phyloP scores from a whole-genome alignment of 2,888 invertebrate species.

The Ametastegia equiseti region DNA sequence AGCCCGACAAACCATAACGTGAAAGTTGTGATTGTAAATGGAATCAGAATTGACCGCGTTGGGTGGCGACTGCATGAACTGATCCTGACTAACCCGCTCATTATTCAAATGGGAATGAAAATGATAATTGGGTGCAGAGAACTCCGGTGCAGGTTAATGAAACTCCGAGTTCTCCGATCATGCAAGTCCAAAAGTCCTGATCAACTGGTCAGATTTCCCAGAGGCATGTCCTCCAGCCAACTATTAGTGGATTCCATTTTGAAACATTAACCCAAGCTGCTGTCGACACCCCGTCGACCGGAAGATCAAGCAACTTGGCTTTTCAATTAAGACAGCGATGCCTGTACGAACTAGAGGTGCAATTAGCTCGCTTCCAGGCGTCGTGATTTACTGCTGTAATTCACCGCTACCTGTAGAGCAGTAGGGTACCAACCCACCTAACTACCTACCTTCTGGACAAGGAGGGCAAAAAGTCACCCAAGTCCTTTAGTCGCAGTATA shows the following conservation, averaged over 20 bases:
- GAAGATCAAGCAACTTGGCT: slow-evolving; percentile 26
- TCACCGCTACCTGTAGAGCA: background rate
- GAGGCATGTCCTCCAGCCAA: background rate
- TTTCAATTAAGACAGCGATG: slow-evolving; percentile 36
- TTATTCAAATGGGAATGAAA: slow-evolving; percentile 32
- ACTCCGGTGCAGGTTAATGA: background rate
- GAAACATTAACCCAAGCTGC: background rate
- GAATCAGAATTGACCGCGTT: slow-evolving; percentile 36
- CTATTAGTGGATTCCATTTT: background rate
- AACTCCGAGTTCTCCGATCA: background rate
- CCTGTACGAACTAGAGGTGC: background rate
- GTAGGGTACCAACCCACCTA: background rate
- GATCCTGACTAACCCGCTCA: slow-evolving; percentile 3
- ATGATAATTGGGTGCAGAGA: slow-evolving; percentile 20
- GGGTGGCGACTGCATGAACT: background rate
- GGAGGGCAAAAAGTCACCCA: slow-evolving; percentile 33
- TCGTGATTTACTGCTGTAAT: slow-evolving; percentile 31
- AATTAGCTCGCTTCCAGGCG: slow-evolving; percentile 22
- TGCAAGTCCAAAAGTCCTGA: background rate
- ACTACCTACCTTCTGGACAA: slow-evolving; percentile 2
- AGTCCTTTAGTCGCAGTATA: slow-evolving; percentile 17
- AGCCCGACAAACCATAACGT: slow-evolving; percentile 9
- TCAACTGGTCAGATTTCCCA: background rate
- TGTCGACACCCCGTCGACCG: slow-evolving; percentile 29
- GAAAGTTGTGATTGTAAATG: slow-evolving; percentile 41